These are phyloP conservation scores for Acarapis woodi DNA, from an alignment of 1,140 invertebrate species.

Conservation along the genomic window DNA sequence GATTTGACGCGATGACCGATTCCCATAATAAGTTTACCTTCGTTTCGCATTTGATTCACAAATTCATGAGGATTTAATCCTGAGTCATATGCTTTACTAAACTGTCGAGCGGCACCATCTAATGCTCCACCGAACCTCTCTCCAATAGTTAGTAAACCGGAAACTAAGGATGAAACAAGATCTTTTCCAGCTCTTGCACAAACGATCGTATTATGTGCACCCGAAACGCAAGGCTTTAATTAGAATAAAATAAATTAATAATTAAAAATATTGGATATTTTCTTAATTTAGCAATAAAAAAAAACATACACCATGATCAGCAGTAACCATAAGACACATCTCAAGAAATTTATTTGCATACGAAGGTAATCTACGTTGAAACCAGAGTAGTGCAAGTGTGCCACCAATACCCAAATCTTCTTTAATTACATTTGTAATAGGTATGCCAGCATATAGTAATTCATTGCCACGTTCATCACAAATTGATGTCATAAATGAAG, in stretches of 20 bases:
- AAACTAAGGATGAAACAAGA: slow-evolving; percentile 79
- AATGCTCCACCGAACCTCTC: slow-evolving; percentile 94
- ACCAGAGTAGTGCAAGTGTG: slow-evolving; percentile 89
- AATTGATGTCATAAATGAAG: slow-evolving; percentile 96
- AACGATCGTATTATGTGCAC: slow-evolving; percentile 97
- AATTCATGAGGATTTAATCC: slow-evolving; percentile 91
- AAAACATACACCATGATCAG: slow-evolving; percentile 95
- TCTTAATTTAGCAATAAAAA: too few species aligned
- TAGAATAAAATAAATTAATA: too few species aligned
- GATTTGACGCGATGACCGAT: slow-evolving; percentile 96
- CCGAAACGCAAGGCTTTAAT: slow-evolving; percentile 89
- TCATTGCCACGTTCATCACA: slow-evolving; percentile 97
- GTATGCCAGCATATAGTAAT: slow-evolving; percentile 88
- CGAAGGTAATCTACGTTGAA: slow-evolving; percentile 71
- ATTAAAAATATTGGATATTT: too few species aligned
- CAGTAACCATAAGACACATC: slow-evolving; percentile 96
- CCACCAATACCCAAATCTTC: slow-evolving; percentile 72
- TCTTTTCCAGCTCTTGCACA: slow-evolving; percentile 96
- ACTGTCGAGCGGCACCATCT: slow-evolving; percentile 81
- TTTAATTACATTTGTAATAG: slow-evolving; percentile 56
- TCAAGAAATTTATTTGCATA: slow-evolving; percentile 95
- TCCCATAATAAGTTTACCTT: slow-evolving; percentile 94
- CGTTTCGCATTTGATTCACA: slow-evolving; percentile 86
- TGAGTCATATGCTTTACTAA: slow-evolving; percentile 75
- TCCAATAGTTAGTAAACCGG: slow-evolving; percentile 88